Percentiles rank a stretch among this genome's conserved stretches.
phyloP scores from a whole-genome alignment of 2,113 vertebrate genomes.

The Mungos mungo region DNA sequence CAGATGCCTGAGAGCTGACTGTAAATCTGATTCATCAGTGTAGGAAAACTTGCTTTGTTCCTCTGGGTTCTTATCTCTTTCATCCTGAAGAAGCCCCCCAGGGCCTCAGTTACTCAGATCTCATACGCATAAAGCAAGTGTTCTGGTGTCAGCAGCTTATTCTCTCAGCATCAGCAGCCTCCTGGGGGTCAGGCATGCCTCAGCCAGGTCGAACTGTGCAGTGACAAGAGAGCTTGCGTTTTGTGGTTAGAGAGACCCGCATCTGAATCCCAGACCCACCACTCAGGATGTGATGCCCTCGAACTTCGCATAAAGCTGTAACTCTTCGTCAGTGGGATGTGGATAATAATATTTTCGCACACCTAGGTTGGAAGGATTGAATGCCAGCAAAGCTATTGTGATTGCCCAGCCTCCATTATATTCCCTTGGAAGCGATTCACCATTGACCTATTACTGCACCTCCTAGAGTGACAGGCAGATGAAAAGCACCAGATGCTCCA shows the following conservation, averaged over 20 bases:
- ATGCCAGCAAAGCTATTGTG: not conserved
- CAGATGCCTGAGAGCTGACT: not conserved
- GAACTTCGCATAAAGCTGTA: not conserved
- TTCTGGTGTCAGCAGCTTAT: not conserved
- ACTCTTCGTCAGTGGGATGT: not conserved
- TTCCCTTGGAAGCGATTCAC: not conserved
- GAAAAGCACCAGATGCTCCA: not conserved
- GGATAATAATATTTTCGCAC: not conserved
- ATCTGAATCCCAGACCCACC: not conserved
- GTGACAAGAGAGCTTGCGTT: not conserved
- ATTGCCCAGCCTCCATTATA: not conserved
- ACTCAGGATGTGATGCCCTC: not conserved
- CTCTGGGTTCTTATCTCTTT: not conserved
- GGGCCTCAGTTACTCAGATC: not conserved
- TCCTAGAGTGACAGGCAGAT: not conserved
- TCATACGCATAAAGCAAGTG: not conserved
- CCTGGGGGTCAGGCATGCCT: not conserved
- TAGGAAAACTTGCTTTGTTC: not conserved
- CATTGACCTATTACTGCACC: not conserved
- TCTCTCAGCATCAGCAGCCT: not conserved
- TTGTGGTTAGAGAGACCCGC: not conserved
- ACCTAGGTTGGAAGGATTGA: not conserved
- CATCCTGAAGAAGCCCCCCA: not conserved
- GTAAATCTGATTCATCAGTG: not conserved
- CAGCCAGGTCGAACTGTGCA: not conserved